A percentile compares a stretch with the other conserved stretches of the same genome.
These are phyloP conservation scores for Druceiella hillmani DNA, from an alignment of 2,888 invertebrate species.

Conservation along the genomic window DNA sequence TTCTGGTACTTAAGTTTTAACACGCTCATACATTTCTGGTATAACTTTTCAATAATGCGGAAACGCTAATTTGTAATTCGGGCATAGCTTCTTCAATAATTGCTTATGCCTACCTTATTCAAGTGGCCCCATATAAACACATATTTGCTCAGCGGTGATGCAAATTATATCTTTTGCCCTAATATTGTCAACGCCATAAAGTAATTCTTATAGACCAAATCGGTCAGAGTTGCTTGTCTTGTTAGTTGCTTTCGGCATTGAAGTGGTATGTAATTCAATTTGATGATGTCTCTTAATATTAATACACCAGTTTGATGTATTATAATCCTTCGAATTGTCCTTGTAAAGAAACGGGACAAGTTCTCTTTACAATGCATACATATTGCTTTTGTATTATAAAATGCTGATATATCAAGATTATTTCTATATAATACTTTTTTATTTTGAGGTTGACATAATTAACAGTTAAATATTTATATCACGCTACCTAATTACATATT, in stretches of 20 bases:
- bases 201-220: neutral
- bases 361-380: neutral
- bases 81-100: too few relatives aligned
- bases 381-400: neutral
- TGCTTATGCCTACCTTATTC: too few relatives aligned
- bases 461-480: too few relatives aligned
- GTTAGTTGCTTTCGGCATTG: neutral
- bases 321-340: neutral
- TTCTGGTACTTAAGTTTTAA: neutral
- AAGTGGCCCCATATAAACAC: neutral
- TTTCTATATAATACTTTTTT: neutral
- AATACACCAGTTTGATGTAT: neutral
- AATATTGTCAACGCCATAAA: too few relatives aligned
- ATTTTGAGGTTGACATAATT: neutral
- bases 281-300: neutral
- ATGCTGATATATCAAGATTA: neutral
- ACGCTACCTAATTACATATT: too few relatives aligned
- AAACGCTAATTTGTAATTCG: neutral
- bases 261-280: neutral
- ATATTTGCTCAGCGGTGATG: neutral
- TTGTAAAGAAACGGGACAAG: neutral
- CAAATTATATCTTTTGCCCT: too few relatives aligned
- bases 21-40: neutral
- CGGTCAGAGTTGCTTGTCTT: neutral
- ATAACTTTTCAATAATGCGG: constrained; percentile 1